Evolutionary conservation across 2,113 vertebrate species (phyloP), one percentile per base, ranked within the genome.

Genomic region (Nesogale talazaci): DNA sequence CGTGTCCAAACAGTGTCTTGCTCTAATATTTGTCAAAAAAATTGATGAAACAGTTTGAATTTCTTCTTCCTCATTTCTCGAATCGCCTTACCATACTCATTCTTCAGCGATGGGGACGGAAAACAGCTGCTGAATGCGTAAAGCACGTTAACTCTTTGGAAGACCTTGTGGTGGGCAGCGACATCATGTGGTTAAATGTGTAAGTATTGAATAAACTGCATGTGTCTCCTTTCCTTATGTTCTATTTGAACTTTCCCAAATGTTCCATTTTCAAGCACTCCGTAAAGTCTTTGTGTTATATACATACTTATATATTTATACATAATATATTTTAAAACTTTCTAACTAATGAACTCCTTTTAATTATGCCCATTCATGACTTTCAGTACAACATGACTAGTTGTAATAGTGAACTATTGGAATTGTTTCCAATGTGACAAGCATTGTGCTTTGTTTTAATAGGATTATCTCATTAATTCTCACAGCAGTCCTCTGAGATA

Each of bases 171-270:
- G 96, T 79, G 27, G 67, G 88, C 95, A 96, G 96, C 95, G 97
- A 96, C 96, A 95, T 81, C 96, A 94, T 94, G 96, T 96, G 96
- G 95, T 75, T 93, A 82, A 92, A 90, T 31, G 36, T 72, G 87
- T 96, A n/a, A n/a, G n/a, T n/a, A n/a, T n/a, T n/a, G 94, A 82
- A 84, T 34, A 70, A 67, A 79, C 36, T 17, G 29, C 40, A 31
- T 46, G 57, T 25, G 40, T 57, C 59, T 88, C 89, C 36, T 29
- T 72, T 70, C 23, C 63, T 67, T 78, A 15, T 6, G 56, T 0
- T 88, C 65, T 88, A n/a, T 57, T 16, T 16, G 67, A 79, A 0
- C 93, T 91, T n/a, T 34, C 6, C 81, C 65, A 34, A 69, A 29
- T 40, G 78, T 93, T 19, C 59, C 80, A 90, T 92, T 56, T 88